A percentile compares a stretch with the other conserved stretches of the same genome.
Evolutionary conservation across 92 coral and sea anemone species (phyloP).

Genomic region (Meandrina meandrites): DNA sequence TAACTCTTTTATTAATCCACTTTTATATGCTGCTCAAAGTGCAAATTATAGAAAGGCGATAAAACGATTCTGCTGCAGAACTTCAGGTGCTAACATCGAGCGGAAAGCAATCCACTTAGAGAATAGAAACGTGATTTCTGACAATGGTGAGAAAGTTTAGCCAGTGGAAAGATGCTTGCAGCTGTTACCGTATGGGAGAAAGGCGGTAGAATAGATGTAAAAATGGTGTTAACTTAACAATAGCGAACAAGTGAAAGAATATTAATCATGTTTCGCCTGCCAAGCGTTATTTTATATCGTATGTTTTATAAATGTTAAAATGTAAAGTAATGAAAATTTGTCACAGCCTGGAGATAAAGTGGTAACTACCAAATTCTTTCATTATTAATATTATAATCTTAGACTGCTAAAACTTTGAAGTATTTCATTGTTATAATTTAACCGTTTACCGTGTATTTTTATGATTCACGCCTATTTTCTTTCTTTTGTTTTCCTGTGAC

Average conservation of each 20-base stretch:
- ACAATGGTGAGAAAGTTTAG: background rate
- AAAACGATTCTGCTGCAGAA: background rate
- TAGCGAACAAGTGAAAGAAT: background rate
- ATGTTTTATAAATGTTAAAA: background rate
- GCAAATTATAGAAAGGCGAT: slow-evolving; percentile 45
- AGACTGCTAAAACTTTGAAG: background rate
- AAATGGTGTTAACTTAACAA: background rate
- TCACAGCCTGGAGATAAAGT: background rate
- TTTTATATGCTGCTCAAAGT: slow-evolving; percentile 53
- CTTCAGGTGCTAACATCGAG: background rate
- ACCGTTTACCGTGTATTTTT: background rate
- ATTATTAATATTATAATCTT: background rate
- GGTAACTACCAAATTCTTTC: background rate
- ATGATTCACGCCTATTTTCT: background rate
- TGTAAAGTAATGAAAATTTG: background rate
- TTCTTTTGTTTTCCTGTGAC: background rate
- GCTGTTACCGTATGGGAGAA: too few species aligned
- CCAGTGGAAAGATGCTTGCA: background rate
- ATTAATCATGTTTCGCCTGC: background rate
- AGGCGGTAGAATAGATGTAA: too few species aligned
- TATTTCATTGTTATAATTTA: background rate
- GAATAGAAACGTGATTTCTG: background rate
- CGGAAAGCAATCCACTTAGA: background rate
- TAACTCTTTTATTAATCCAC: slow-evolving; percentile 46
- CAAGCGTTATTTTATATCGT: background rate